phyloP scores from a whole-genome alignment of 2,888 invertebrate genomes.

The Drosophila meridiana region DNA sequence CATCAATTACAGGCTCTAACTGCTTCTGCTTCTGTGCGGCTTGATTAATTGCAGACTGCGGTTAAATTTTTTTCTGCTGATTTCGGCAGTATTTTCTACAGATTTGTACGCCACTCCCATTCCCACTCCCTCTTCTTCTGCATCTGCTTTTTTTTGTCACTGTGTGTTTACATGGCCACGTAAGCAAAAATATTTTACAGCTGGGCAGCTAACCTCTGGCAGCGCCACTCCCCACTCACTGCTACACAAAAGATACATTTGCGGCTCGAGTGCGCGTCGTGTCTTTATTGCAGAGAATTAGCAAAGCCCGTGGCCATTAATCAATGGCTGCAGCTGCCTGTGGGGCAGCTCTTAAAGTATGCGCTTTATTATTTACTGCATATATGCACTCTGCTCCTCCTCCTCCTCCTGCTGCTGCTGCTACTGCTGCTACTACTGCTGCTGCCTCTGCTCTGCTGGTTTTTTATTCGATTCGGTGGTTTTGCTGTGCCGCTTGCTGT shows the following conservation, averaged over 20 bases:
- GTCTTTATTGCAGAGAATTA: constrained; percentile 47
- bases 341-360: constrained; percentile 48
- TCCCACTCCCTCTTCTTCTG: neutral
- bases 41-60: constrained; percentile 75
- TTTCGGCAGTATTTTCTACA: constrained; percentile 55
- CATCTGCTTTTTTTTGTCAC: constrained; percentile 20
- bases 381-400: constrained; percentile 10
- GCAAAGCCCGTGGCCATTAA: constrained; percentile 57
- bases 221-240: neutral
- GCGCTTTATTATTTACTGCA: constrained; percentile 61
- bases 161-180: constrained; percentile 52
- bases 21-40: constrained; percentile 34
- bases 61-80: constrained; percentile 68
- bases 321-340: constrained; percentile 50
- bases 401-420: neutral
- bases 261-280: constrained; percentile 15
- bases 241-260: constrained; percentile 34
- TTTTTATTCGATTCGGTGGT: neutral
- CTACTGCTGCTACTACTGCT: no score
- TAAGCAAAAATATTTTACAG: constrained; percentile 66
- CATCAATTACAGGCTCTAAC: constrained; percentile 25
- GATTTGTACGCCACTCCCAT: constrained; percentile 8
- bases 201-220: constrained; percentile 19
- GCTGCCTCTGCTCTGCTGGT: neutral
- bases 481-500: constrained; percentile 24